Evolutionary conservation across 2,888 invertebrate genomes (phyloP).

Genomic region (Rhopalosiphum nymphaeae): DNA sequence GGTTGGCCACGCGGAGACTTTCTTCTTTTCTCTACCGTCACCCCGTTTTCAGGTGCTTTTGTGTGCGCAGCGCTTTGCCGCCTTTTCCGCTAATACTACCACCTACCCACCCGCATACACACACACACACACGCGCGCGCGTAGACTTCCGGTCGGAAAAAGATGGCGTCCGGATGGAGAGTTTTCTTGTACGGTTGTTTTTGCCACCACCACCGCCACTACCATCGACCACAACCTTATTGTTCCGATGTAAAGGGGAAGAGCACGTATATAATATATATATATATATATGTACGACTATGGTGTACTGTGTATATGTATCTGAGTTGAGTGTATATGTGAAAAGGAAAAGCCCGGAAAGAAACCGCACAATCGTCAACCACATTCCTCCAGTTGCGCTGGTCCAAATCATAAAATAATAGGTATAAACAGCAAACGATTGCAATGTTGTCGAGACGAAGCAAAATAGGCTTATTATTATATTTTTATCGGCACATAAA

Average conservation of each 20-base stretch:
- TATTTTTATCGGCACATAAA: background rate
- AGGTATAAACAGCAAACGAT: background rate
- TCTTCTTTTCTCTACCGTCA: constrained; percentile 34
- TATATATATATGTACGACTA: background rate
- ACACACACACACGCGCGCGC: background rate
- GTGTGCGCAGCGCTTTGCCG: background rate
- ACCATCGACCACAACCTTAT: constrained; percentile 45
- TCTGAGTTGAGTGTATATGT: background rate
- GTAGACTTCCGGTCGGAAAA: constrained; percentile 60
- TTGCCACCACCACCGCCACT: constrained; percentile 16
- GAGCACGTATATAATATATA: background rate
- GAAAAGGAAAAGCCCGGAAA: constrained; percentile 14
- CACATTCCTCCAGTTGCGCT: background rate
- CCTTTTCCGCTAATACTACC: background rate
- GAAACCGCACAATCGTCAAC: constrained; percentile 49
- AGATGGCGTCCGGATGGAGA: constrained; percentile 57
- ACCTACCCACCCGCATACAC: background rate
- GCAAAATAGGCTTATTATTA: background rate
- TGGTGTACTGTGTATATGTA: background rate
- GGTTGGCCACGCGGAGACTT: constrained; percentile 43
- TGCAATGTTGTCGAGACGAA: background rate
- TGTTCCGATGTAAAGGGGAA: constrained; percentile 43
- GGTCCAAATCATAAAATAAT: background rate
- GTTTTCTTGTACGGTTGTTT: constrained; percentile 59
- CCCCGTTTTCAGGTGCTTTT: constrained; percentile 54